A percentile compares a stretch with the other conserved stretches of the same genome.
Conservation (phyloP, 1,140 invertebrate genomes). For the Heliconius hermathena region DNA sequence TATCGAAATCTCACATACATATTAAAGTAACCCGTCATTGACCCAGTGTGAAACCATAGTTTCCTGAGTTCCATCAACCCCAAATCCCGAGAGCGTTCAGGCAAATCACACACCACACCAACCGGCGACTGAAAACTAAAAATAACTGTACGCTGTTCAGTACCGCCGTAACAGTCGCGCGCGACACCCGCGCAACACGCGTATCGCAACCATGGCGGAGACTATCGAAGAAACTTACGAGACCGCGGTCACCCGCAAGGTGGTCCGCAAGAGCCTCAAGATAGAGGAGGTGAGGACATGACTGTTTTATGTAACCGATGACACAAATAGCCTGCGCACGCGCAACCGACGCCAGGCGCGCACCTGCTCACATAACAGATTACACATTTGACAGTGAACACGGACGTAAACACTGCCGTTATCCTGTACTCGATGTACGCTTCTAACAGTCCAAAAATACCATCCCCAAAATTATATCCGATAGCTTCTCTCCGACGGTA, state of each 20-base stretch:
- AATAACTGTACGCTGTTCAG: slow-evolving; percentile 71
- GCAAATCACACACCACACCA: slow-evolving; percentile 58
- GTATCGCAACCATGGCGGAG: slow-evolving; percentile 79
- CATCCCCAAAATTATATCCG: slow-evolving; percentile 15
- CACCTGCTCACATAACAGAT: slow-evolving; percentile 76
- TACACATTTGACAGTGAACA: slow-evolving; percentile 75
- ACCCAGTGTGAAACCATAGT: slow-evolving; percentile 25
- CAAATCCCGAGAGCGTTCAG: slow-evolving; percentile 55
- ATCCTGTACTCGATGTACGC: slow-evolving; percentile 38
- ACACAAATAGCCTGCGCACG: slow-evolving; percentile 66
- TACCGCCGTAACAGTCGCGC: slow-evolving; percentile 74
- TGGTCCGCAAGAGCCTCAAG: slow-evolving; percentile 84
- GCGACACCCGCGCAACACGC: slow-evolving; percentile 72
- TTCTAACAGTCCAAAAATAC: slow-evolving; percentile 17
- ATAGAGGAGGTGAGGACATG: slow-evolving; percentile 85
- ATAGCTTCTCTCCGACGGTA: slow-evolving; percentile 32
- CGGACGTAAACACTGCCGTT: slow-evolving; percentile 70
- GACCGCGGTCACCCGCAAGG: slow-evolving; percentile 84
- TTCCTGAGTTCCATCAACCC: slow-evolving; percentile 54
- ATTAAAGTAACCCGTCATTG: slow-evolving; percentile 8
- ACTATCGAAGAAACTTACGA: slow-evolving; percentile 83
- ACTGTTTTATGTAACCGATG: slow-evolving; percentile 74
- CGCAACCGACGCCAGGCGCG: slow-evolving; percentile 57
- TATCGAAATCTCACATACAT: neutral
- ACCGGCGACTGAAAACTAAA: slow-evolving; percentile 76